Base-by-base conservation (phyloP, 2,797 vertebrate genomes). In the Pangasius larnaudii region DNA sequence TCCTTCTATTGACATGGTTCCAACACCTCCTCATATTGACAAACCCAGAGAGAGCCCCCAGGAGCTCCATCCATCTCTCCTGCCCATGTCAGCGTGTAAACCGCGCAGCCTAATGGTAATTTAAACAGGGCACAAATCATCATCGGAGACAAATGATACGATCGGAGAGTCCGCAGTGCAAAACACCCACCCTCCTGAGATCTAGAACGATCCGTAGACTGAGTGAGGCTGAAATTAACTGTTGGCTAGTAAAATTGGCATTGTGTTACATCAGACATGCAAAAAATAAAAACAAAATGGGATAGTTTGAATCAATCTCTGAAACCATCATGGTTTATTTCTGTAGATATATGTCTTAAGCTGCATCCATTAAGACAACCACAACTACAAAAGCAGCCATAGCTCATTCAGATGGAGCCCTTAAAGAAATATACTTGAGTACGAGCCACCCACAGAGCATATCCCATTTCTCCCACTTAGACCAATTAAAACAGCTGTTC, bases 61-160 rank as follows among this genome's bases (percentile, higher is more conserved):
- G 9, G 90, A 91, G 92, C 79, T 87, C 89, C 90, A 95, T 95
- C 92, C 88, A 93, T 95, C 94, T 93, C 91, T 90, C 89, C 65
- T 84, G 36, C 84, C 86, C 2, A 13, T 84, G 91, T 91, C 91
- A 90, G 89, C 89, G 91, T 92, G 93, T 92, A 93, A 94, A 94
- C 91, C 92, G 87, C 89, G 88, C 69, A 75, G 90, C 89, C 86
- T 93, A 93, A 95, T 93, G 93, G 93, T 94, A 90, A 94, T 95
- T 95, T 95, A 94, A 95, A 94, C 93, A 89, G 93, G 85, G 92
- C 91, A 94, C 92, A 93, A 93, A 94, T 95, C 93, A 93, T 93
- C 92, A 91, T 86, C 83, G 49, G 58, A 91, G 92, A 94, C 91
- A 92, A 93, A 93, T 89, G 88, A 88, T 53, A 84, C 75, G 58